Base-by-base conservation (phyloP, 2,797 vertebrate species). In the Steatocranus sp. region DNA sequence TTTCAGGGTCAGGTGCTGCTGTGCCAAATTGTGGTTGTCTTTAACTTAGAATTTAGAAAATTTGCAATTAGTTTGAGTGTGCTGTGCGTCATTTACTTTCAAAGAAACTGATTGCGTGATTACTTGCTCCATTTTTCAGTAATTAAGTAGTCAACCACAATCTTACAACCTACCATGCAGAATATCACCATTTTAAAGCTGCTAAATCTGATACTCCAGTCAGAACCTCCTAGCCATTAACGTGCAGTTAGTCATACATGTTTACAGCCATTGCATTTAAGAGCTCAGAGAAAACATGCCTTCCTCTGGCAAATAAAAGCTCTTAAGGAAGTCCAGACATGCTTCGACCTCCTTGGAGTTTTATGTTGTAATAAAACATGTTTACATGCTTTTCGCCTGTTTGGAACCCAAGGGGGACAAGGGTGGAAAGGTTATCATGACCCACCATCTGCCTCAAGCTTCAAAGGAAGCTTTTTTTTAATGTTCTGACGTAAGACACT, bases 301-400 rank as follows among this genome's bases (percentile, higher is more conserved):
- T 89, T 77, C 78, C 54, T 91, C 80, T 78, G 73, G 83, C 90
- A 88, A 94, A 95, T 95, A 94, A 95, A 95, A 92, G 75, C 75
- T 73, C 85, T 76, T 56, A 88, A 92, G 86, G 90, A 90, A 86
- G 85, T 91, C 87, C 92, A 94, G 93, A 91, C 93, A 87, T 85
- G 87, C 80, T 86, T 74, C 27, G 58, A 92, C 92, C 93, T 94
- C 92, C 89, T 91, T 74, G 4, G 86, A 90, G 92, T 93, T 96
- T 96, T 95, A 96, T 94, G 92, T 80, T 82, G 81, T 92, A 89
- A 93, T 96, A 96, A 96, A 96, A 94, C 92, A 94, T 94, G 95
- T 96, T 96, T 95, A 96, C 95, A 95, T 95, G 90, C 86, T 83
- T 89, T 93, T 88, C 46, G 86, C 87, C 87, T 86, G 80, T 84